These are phyloP conservation scores for Pseudochromis fuscus DNA, from an alignment of 2,797 vertebrate genomes.

Conservation along the genomic window DNA sequence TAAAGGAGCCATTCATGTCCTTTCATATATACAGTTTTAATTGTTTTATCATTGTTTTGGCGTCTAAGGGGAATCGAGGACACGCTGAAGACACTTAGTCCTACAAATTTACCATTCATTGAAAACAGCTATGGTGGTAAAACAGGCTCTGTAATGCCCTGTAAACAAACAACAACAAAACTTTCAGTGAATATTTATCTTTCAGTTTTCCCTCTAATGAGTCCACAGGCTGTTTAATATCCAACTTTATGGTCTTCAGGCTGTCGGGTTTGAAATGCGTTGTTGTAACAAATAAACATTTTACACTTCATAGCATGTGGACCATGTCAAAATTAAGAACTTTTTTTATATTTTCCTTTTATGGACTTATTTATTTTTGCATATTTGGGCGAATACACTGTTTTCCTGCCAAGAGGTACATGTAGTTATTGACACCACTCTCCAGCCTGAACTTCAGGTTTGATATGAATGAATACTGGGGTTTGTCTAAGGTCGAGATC, in stretches of 20 bases:
- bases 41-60: background rate
- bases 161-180: constrained; percentile 2
- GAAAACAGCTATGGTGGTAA: background rate
- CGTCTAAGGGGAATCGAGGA: background rate
- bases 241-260: no score
- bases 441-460: background rate
- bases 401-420: background rate
- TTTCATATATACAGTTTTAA: background rate
- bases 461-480: constrained; percentile 7
- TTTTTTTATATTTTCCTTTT: background rate
- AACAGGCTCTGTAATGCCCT: background rate
- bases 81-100: no score
- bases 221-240: no score
- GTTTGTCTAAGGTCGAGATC: constrained; percentile 10
- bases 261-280: background rate
- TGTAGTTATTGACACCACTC: background rate
- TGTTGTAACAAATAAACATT: no score
- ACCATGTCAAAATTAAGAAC: background rate
- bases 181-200: background rate
- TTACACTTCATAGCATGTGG: no score
- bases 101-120: background rate
- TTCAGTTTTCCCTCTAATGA: background rate
- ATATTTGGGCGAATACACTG: background rate
- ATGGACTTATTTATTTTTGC: no score
- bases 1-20: background rate